Evolutionary conservation across 2,888 invertebrate genomes (phyloP), one percentile per base, ranked within the genome.

Genomic region (Camponotus fellah): DNA sequence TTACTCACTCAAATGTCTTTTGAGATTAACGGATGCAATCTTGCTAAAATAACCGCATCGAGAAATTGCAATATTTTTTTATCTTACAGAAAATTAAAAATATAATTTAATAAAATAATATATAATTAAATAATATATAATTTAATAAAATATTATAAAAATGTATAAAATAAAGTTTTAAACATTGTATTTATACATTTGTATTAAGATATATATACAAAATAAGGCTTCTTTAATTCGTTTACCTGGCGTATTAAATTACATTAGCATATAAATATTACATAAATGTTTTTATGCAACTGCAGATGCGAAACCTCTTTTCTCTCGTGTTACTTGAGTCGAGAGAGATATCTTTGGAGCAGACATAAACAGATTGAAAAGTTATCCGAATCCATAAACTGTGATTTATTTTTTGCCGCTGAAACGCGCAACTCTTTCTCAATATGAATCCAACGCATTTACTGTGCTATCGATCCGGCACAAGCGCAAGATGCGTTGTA

Each of bases 11-110:
- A 60, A 49, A 72, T 37, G 49, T 62, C 72, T 17, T 37, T 72
- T 21, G 72, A 62, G 60, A 80, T 72, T 72, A 79, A 80, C 79
- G 21, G 72, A 72, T 72, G 34, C 62, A 72, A 80, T 72, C 37
- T 12, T n/a, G 12, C 14, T 49, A 46, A 72, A 80, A 72, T 72
- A 72, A 80, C 37, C 77, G 58, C 72, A n/a, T 53, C 37, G 46
- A 6, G 46, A 14, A 46, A 79, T 72, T 37, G 46, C 17, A 72
- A 62, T 72, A 37, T 3, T 58, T 77, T 43, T 68, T 43, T 14
- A n/a, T 6, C 14, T 9, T 56, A n/a, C 17, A 40, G n/a, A 3
- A n/a, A 32, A 12, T 9, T 53, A n/a, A n/a, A 17, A 26, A 26
- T n/a, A n/a, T n/a, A n/a, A 56, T 12, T 12, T 26, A 49, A 40